Conservation (phyloP, 2,888 invertebrate genomes). For the Cryptus armator region DNA sequence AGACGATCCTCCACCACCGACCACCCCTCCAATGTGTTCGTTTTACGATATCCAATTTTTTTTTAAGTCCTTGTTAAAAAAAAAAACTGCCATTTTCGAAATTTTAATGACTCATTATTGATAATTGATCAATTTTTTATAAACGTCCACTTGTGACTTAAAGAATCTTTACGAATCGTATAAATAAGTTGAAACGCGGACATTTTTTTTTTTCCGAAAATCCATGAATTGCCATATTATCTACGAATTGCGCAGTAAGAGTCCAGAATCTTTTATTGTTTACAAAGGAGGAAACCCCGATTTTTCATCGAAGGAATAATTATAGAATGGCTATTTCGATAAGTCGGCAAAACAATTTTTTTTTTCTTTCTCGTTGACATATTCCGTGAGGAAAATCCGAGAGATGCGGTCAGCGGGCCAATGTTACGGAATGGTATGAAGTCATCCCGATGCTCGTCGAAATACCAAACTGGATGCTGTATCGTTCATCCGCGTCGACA, state of each 20-base stretch:
- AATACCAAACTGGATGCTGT: background rate
- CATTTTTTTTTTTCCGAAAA: too few relatives aligned
- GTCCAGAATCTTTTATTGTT: background rate
- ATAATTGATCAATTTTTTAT: too few relatives aligned
- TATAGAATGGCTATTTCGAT: background rate
- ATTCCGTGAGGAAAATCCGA: background rate
- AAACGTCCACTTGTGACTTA: too few relatives aligned
- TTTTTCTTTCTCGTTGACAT: too few relatives aligned
- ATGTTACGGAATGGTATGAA: slow-evolving; percentile 36
- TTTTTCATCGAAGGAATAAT: background rate
- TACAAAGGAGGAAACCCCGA: background rate
- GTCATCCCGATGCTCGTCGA: slow-evolving; percentile 11
- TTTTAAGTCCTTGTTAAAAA: background rate
- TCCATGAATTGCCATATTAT: too few relatives aligned
- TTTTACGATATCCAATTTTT: background rate
- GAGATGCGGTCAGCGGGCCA: slow-evolving; percentile 13
- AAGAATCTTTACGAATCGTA: too few relatives aligned
- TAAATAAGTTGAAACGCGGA: too few relatives aligned
- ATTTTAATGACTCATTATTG: background rate
- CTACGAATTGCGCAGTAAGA: too few relatives aligned
- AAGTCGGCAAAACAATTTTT: background rate
- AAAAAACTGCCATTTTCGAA: background rate
- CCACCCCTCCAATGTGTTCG: background rate
- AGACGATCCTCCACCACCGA: background rate
- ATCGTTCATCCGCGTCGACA: background rate